Conservation (phyloP, 1,140 invertebrate genomes). For the Gonioctena quinquepunctata region DNA sequence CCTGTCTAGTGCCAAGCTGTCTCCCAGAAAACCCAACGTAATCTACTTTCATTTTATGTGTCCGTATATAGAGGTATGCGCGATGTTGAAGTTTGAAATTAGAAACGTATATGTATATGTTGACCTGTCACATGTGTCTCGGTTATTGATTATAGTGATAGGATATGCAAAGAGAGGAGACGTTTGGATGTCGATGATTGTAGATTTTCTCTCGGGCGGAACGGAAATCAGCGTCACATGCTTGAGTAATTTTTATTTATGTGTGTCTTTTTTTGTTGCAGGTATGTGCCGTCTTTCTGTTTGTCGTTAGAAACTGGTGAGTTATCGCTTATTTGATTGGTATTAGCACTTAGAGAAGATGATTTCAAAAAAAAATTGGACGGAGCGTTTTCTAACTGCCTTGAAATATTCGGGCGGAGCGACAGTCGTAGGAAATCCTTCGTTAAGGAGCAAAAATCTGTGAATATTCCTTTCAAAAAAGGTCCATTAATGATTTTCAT, state of each 20-base stretch:
- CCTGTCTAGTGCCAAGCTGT: not conserved
- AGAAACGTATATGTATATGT: not conserved
- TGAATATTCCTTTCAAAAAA: too few species aligned
- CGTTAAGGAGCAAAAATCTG: too few species aligned
- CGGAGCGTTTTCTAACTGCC: too few species aligned
- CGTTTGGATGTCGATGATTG: not conserved
- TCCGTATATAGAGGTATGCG: not conserved
- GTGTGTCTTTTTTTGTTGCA: not conserved
- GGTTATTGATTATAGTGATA: not conserved
- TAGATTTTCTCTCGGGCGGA: not conserved
- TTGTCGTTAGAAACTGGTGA: not conserved
- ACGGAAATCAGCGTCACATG: not conserved
- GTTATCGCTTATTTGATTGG: not conserved
- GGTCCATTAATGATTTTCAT: too few species aligned
- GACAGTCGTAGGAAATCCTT: too few species aligned
- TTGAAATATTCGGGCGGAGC: too few species aligned
- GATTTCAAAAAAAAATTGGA: too few species aligned
- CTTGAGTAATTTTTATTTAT: not conserved
- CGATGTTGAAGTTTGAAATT: not conserved
- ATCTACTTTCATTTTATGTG: not conserved
- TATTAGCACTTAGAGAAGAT: too few species aligned
- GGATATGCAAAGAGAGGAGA: not conserved
- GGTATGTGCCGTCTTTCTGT: not conserved
- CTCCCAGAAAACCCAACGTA: not conserved
- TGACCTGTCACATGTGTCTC: not conserved